A percentile compares a stretch with the other conserved stretches of the same genome.
phyloP scores from a whole-genome alignment of 2,888 invertebrate genomes.

The Galerucella nymphaeae region DNA sequence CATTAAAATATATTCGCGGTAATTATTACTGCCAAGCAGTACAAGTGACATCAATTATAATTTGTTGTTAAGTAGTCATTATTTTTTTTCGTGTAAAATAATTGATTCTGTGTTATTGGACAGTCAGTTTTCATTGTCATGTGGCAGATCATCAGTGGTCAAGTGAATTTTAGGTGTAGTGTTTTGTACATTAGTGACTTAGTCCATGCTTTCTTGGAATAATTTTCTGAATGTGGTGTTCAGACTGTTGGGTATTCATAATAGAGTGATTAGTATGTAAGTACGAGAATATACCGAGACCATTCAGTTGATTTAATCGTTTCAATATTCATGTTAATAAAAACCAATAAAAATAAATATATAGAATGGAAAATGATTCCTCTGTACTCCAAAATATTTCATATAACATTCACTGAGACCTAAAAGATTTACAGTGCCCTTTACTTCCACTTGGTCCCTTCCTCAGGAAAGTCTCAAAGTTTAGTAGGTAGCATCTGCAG shows the following conservation, averaged over 20 bases:
- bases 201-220: constrained; percentile 29
- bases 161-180: constrained; percentile 8
- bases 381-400: too few relatives aligned
- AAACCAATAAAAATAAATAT: too few relatives aligned
- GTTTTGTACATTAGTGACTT: background rate
- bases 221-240: constrained; percentile 36
- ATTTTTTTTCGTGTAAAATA: constrained; percentile 39
- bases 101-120: constrained; percentile 35
- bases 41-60: constrained; percentile 49
- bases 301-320: too few relatives aligned
- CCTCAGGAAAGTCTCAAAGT: too few relatives aligned
- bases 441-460: too few relatives aligned
- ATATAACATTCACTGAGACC: too few relatives aligned
- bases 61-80: constrained; percentile 47
- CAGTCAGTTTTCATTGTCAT: constrained; percentile 30
- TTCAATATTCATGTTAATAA: too few relatives aligned
- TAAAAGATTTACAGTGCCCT: too few relatives aligned
- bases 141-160: background rate
- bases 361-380: too few relatives aligned
- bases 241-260: constrained; percentile 33
- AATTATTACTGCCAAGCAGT: constrained; percentile 40
- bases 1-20: constrained; percentile 42
- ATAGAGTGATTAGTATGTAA: constrained; percentile 16
- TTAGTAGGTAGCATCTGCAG: too few relatives aligned
- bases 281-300: background rate